These are phyloP conservation scores for Aelia acuminata DNA, from an alignment of 2,888 invertebrate genomes.

Conservation along the genomic window DNA sequence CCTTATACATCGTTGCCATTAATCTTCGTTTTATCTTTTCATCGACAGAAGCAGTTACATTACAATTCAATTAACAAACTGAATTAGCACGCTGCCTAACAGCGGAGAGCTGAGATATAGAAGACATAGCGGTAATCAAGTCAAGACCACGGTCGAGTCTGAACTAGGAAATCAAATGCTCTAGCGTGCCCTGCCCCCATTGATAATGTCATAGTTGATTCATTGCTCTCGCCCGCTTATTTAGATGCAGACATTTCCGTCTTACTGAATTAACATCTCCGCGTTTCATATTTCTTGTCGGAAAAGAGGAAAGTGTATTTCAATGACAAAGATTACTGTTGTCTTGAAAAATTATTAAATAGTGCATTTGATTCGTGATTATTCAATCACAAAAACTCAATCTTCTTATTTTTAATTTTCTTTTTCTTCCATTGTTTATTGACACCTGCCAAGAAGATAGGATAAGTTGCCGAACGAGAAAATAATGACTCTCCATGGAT, in stretches of 20 bases:
- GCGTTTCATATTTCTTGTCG: neutral
- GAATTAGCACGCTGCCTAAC: neutral
- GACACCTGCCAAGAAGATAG: no score
- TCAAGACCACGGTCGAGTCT: neutral
- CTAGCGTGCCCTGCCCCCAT: neutral
- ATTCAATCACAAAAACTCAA: no score
- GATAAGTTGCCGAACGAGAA: no score
- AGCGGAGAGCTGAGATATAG: neutral
- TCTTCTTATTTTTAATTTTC: no score
- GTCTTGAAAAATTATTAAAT: no score
- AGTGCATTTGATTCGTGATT: no score
- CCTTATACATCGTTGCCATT: neutral
- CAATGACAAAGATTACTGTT: neutral
- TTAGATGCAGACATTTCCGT: neutral
- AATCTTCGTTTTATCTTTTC: neutral
- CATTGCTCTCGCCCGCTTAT: neutral
- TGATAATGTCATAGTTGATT: slow-evolving; percentile 20
- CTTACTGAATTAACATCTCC: neutral
- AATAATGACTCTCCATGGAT: no score
- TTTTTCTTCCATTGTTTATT: no score
- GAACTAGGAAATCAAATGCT: neutral
- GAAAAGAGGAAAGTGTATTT: neutral
- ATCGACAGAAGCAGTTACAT: slow-evolving; percentile 1
- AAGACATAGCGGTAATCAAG: neutral
- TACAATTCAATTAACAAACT: neutral